Percentiles rank a stretch among this genome's conserved stretches.
Conservation (phyloP, 2,888 invertebrate species). For the Perdita meconis region DNA sequence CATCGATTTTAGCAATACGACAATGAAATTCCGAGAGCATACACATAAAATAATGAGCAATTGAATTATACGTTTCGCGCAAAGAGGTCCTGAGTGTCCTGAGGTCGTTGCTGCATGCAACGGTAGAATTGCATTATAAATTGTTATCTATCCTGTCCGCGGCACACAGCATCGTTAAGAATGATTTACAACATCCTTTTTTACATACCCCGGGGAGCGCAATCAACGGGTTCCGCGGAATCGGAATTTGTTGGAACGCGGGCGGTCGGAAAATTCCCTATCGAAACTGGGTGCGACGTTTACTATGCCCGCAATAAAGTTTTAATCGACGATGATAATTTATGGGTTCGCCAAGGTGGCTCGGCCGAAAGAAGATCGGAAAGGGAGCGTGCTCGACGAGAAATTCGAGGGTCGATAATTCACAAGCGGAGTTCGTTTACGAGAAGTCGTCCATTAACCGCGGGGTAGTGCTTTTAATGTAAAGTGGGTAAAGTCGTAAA, state of each 20-base stretch:
- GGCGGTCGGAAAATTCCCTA: constrained; percentile 46
- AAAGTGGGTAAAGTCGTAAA: constrained; percentile 74
- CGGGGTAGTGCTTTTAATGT: constrained; percentile 75
- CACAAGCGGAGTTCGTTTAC: constrained; percentile 67
- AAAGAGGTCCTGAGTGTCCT: too few relatives aligned
- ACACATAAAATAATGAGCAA: too few relatives aligned
- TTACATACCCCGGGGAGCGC: neutral
- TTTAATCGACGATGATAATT: constrained; percentile 70
- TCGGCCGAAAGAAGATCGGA: constrained; percentile 66
- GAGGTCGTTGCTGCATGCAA: too few relatives aligned
- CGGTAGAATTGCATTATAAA: too few relatives aligned
- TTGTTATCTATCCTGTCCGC: too few relatives aligned
- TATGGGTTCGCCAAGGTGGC: constrained; percentile 54
- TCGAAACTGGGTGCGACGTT: constrained; percentile 57
- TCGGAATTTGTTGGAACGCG: constrained; percentile 8
- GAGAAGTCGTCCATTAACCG: constrained; percentile 73
- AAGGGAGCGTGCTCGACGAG: constrained; percentile 54
- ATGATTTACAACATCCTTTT: constrained; percentile 1
- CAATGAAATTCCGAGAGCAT: too few relatives aligned
- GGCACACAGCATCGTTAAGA: neutral
- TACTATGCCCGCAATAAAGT: constrained; percentile 65
- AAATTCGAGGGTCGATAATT: constrained; percentile 70
- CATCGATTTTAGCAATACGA: too few relatives aligned
- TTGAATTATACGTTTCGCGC: too few relatives aligned
- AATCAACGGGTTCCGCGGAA: constrained; percentile 3